Evolutionary conservation across 2,888 invertebrate genomes (phyloP).

Genomic region (Drosophila formosana): DNA sequence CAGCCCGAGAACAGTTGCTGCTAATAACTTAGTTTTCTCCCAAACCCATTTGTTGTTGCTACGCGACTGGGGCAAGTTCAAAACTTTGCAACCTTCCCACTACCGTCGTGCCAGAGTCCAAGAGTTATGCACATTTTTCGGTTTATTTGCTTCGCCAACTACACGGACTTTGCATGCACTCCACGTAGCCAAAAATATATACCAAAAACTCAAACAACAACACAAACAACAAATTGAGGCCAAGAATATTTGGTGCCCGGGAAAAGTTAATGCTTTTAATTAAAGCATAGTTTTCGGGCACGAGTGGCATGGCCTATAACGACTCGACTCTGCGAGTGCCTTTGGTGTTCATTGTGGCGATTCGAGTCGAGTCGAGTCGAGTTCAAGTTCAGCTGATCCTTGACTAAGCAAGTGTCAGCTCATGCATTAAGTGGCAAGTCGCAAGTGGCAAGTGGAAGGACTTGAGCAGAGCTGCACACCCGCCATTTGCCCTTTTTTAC

Average conservation of each 20-base stretch:
- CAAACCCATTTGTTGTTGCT: not conserved
- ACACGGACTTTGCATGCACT: slow-evolving; percentile 45
- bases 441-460: not conserved
- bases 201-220: slow-evolving; percentile 42
- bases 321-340: not conserved
- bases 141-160: slow-evolving; percentile 51
- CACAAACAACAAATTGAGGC: slow-evolving; percentile 8
- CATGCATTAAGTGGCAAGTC: slow-evolving; percentile 36
- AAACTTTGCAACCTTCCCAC: slow-evolving; percentile 54
- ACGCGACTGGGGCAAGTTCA: slow-evolving; percentile 55
- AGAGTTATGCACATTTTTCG: slow-evolving; percentile 49
- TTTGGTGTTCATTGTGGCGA: not conserved
- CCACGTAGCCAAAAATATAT: slow-evolving; percentile 58
- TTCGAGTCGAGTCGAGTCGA: not conserved
- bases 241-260: slow-evolving; percentile 19
- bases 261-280: slow-evolving; percentile 30
- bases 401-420: slow-evolving; percentile 36
- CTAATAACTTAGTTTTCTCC: slow-evolving; percentile 70
- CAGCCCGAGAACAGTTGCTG: slow-evolving; percentile 52
- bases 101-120: slow-evolving; percentile 13
- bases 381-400: slow-evolving; percentile 36
- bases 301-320: slow-evolving; percentile 8
- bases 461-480: not conserved
- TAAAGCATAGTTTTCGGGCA: slow-evolving; percentile 24
- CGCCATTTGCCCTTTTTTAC: slow-evolving; percentile 64